Percentiles rank a stretch among this genome's conserved stretches.
Evolutionary conservation across 2,888 invertebrate species (phyloP).

Genomic region (Agonum fuliginosum): DNA sequence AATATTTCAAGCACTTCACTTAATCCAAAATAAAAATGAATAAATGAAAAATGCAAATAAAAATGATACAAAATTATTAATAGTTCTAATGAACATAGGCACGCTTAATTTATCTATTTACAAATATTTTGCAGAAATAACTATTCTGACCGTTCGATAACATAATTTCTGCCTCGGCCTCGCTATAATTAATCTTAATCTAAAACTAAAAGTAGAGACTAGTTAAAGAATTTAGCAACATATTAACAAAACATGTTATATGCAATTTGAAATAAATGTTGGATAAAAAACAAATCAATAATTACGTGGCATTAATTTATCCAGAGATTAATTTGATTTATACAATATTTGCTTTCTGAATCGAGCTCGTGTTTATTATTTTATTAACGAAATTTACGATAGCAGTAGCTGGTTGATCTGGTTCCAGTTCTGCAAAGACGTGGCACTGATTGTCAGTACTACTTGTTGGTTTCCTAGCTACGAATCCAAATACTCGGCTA

Average conservation of each 20-base stretch:
- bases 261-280: conserved; percentile 30
- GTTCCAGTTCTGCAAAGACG: conserved; percentile 96
- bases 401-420: conserved; percentile 94
- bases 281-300: conserved; percentile 30
- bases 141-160: not conserved
- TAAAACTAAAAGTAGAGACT: conserved; percentile 54
- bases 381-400: conserved; percentile 93
- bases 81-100: conserved; percentile 35
- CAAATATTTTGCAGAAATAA: conserved; percentile 40
- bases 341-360: conserved; percentile 75
- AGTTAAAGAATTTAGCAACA: conserved; percentile 55
- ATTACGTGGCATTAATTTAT: conserved; percentile 38
- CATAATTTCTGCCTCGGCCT: conserved; percentile 26
- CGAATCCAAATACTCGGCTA: conserved; percentile 96
- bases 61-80: conserved; percentile 40
- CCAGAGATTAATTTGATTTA: conserved; percentile 65
- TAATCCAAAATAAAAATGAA: conserved; percentile 62
- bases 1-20: conserved; percentile 71
- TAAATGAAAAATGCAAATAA: conserved; percentile 62
- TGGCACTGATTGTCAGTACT: conserved; percentile 96
- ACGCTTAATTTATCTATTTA: conserved; percentile 48
- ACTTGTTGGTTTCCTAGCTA: conserved; percentile 90
- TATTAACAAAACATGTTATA: conserved; percentile 46
- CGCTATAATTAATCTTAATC: conserved; percentile 38
- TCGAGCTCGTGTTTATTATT: conserved; percentile 79